phyloP scores from a whole-genome alignment of 2,113 vertebrate genomes.

The Pleuronectes platessa region DNA sequence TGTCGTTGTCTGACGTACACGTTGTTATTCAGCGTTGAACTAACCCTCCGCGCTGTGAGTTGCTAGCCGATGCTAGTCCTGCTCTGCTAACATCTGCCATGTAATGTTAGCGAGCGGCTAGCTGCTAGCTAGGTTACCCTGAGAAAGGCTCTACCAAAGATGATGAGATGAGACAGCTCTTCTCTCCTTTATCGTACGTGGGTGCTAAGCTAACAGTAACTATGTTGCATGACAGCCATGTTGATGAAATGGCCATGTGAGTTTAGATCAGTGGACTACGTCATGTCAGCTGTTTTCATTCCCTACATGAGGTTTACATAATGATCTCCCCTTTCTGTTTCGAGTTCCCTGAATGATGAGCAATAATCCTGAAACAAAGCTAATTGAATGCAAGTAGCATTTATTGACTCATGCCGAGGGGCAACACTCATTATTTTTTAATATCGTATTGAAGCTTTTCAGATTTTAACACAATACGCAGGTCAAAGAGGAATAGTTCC shows the following conservation, averaged over 20 bases:
- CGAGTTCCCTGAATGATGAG: neutral
- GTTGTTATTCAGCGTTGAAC: neutral
- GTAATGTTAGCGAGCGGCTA: neutral
- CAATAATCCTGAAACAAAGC: neutral
- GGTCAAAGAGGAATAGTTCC: too few species aligned
- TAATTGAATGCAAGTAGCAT: neutral
- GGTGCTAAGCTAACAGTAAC: neutral
- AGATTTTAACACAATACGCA: too few species aligned
- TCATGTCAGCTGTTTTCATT: neutral
- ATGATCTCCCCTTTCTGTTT: neutral
- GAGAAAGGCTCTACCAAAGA: neutral
- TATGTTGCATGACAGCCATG: neutral
- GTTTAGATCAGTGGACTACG: neutral
- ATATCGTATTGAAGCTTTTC: too few species aligned
- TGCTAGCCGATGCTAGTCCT: constrained; percentile 24
- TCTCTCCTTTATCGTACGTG: neutral
- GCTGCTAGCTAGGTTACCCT: neutral
- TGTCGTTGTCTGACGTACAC: neutral
- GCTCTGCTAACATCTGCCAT: constrained; percentile 11
- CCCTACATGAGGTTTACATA: neutral
- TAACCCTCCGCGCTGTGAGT: neutral
- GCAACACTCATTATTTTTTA: too few species aligned
- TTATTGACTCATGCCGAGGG: neutral
- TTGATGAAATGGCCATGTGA: neutral
- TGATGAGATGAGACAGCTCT: neutral